Evolutionary conservation across 2,797 vertebrate species (phyloP), one percentile per base, ranked within the genome.

Genomic region (Rhinophrynus dorsalis): DNA sequence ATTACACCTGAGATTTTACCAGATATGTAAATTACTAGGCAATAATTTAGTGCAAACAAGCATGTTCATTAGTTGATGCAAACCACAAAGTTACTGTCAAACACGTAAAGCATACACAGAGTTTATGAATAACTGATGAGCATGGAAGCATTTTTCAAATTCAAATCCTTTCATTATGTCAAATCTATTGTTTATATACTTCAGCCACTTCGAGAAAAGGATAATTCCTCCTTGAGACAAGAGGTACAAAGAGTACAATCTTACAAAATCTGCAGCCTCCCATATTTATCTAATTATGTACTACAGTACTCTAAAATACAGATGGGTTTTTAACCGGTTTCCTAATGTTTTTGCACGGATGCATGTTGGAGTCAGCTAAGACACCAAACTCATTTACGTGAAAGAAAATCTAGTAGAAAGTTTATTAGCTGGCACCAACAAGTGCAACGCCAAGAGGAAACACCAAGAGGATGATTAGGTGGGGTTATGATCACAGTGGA

Each of bases 371-470:
- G 32, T 12, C 13, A 33, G 5, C 4, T 17, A 45, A 15, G 26
- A 18, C 21, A 63, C 13, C 58, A 38, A 24, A 55, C 24, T 4
- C 21, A 58, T 48, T 70, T 48, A 32, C 17, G 30, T 37, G 50
- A n/a, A 17, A 30, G 24, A n/a, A n/a, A n/a, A n/a, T n/a, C n/a
- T n/a, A n/a, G n/a, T n/a, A 54, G 23, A 38, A 61, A 47, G 35
- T 26, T 33, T 5, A 7, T 44, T n/a, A 17, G 6, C n/a, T 18
- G 20, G 15, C 15, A 44, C 15, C 18, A 11, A 45, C 20, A 20
- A 30, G 11, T 52, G 2, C 67, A n/a, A 29, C 50, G 67, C 67
- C 68, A 63, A 71, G 21, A 63, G 59, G 51, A 63, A 71, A 56
- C 50, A 18, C 58, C 27, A 21, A 32, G 13, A 71, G 21, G 29